A percentile compares a stretch with the other conserved stretches of the same genome.
Evolutionary conservation across 2,888 invertebrate species (phyloP).

Genomic region (Sussaba pulchella): DNA sequence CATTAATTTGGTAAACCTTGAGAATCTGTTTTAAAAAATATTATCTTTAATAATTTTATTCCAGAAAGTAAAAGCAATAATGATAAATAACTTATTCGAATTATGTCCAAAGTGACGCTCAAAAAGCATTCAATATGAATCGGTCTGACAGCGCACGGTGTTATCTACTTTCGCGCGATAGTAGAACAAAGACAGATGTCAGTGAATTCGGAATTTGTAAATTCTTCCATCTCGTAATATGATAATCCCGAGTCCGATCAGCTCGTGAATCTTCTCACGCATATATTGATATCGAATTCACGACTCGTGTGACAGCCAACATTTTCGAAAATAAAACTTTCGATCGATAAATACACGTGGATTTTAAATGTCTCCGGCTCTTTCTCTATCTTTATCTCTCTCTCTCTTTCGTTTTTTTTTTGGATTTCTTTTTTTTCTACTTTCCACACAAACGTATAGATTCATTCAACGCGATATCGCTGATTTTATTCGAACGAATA

Average conservation of each 20-base stretch:
- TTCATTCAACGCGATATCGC: not conserved
- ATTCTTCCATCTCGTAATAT: not conserved
- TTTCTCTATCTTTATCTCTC: conserved; percentile 22
- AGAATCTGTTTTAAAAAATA: not conserved
- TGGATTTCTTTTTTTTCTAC: not conserved
- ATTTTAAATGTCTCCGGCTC: conserved; percentile 27
- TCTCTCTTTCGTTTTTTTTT: not conserved
- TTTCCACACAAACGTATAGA: conserved; percentile 8
- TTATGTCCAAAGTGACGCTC: not conserved
- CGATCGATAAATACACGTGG: conserved; percentile 28
- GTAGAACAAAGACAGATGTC: conserved; percentile 27
- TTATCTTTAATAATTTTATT: not conserved
- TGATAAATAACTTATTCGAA: conserved; percentile 1
- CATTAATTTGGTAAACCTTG: too few species aligned
- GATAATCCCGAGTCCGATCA: conserved; percentile 16
- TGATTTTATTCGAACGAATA: not conserved
- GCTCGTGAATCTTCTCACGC: not conserved
- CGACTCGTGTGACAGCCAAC: not conserved
- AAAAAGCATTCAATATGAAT: not conserved
- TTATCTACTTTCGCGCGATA: conserved; percentile 39
- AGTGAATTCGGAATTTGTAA: not conserved
- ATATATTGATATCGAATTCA: not conserved
- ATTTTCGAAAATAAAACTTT: conserved; percentile 39
- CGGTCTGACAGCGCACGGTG: conserved; percentile 26
- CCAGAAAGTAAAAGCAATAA: not conserved